Conservation (phyloP, 2,797 vertebrate species). For the Okamejei kenojei region DNA sequence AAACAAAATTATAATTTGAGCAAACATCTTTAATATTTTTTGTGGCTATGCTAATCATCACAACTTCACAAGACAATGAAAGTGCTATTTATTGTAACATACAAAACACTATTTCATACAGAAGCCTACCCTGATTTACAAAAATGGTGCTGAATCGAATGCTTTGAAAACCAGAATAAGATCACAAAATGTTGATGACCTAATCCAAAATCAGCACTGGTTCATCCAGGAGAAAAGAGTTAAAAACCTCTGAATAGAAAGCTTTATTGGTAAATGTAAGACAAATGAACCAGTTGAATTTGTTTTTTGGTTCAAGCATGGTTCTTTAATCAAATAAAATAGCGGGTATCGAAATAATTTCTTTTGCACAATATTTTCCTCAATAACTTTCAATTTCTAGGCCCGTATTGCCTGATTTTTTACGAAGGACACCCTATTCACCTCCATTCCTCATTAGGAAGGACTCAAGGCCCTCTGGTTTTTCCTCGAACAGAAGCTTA, state of each 20-base stretch:
- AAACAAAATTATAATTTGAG: too few relatives aligned
- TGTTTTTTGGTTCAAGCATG: background rate
- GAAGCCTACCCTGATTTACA: background rate
- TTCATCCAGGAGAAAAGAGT: background rate
- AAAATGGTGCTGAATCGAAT: slow-evolving; percentile 4
- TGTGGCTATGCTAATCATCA: background rate
- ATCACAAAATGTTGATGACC: slow-evolving; percentile 36
- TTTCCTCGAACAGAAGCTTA: too few relatives aligned
- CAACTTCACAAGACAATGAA: background rate
- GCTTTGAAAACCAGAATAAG: background rate
- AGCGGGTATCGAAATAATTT: background rate
- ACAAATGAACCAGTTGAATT: background rate
- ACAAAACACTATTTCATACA: background rate
- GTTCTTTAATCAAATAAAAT: background rate
- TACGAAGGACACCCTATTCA: too few relatives aligned
- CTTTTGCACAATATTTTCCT: background rate
- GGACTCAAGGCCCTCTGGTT: too few relatives aligned
- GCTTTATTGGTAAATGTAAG: background rate
- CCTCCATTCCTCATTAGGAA: too few relatives aligned
- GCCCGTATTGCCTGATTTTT: too few relatives aligned
- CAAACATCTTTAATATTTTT: too few relatives aligned
- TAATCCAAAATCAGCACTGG: background rate
- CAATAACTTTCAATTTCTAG: too few relatives aligned
- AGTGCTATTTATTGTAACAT: background rate
- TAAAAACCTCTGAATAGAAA: background rate